Evolutionary conservation across 2,888 invertebrate genomes (phyloP).

Genomic region (Xestia sexstrigata): DNA sequence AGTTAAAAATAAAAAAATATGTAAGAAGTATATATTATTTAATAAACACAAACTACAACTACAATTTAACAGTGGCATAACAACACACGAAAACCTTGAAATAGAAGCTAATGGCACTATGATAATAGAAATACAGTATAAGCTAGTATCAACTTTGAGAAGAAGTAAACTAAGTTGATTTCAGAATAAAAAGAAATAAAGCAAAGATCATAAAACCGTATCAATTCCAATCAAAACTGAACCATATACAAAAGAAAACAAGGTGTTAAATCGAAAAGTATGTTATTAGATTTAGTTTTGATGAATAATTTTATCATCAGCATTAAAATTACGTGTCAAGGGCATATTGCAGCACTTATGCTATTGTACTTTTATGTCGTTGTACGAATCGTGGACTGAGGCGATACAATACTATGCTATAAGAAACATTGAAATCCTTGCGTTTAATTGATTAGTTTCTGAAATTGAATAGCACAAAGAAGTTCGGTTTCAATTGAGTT

Average conservation of each 20-base stretch:
- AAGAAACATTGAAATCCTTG: conserved; percentile 56
- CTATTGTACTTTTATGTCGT: conserved; percentile 45
- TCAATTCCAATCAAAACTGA: conserved; percentile 21
- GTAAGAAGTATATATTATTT: background rate
- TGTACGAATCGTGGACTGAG: conserved; percentile 22
- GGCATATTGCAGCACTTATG: conserved; percentile 54
- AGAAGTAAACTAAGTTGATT: conserved; percentile 4
- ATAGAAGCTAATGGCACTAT: conserved; percentile 7
- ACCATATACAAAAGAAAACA: conserved; percentile 2
- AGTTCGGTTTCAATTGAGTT: conserved; percentile 29
- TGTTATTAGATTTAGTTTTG: conserved; percentile 23
- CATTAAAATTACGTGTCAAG: conserved; percentile 56
- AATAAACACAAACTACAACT: conserved; percentile 6
- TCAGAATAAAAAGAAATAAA: background rate
- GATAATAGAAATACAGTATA: conserved; percentile 5
- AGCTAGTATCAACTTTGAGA: conserved; percentile 18
- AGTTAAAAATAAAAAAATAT: conserved; percentile 15
- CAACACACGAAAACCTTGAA: conserved; percentile 31
- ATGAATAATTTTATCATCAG: conserved; percentile 49
- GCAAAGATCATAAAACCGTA: conserved; percentile 2
- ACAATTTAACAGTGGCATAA: conserved; percentile 8
- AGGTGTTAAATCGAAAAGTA: conserved; percentile 16
- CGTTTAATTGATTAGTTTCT: conserved; percentile 52
- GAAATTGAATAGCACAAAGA: conserved; percentile 53
- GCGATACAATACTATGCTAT: conserved; percentile 41